A percentile compares a stretch with the other conserved stretches of the same genome.
phyloP scores from a whole-genome alignment of 2,888 invertebrate genomes.

The Tetranychus truncatus region DNA sequence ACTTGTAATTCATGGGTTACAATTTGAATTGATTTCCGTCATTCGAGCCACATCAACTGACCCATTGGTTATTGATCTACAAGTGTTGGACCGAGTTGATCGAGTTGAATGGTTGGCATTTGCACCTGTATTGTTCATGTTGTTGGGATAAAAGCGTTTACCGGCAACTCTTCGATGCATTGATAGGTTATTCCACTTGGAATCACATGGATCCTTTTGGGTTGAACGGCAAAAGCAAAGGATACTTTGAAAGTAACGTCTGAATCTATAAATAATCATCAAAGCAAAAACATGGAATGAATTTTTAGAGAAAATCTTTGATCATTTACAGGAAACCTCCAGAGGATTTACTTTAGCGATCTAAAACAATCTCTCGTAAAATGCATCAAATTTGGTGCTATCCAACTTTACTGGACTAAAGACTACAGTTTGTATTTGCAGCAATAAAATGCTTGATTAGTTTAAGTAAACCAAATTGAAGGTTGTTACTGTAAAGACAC shows the following conservation, averaged over 20 bases:
- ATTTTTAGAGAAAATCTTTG: too few species aligned
- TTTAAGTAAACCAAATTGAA: too few species aligned
- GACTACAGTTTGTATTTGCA: too few species aligned
- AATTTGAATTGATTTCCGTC: not conserved
- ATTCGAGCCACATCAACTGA: not conserved
- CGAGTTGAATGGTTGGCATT: not conserved
- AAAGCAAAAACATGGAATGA: not conserved
- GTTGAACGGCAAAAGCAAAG: not conserved
- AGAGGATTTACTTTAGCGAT: too few species aligned
- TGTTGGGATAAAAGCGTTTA: not conserved
- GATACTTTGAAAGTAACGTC: constrained; percentile 8
- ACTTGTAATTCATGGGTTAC: not conserved
- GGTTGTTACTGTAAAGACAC: too few species aligned
- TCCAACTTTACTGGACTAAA: too few species aligned
- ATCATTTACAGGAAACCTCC: too few species aligned
- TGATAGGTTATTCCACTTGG: not conserved
- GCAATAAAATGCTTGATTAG: too few species aligned
- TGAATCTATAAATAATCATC: constrained; percentile 22
- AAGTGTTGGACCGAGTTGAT: not conserved
- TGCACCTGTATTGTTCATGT: not conserved
- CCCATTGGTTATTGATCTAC: not conserved
- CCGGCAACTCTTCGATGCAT: not conserved
- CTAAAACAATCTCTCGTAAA: too few species aligned
- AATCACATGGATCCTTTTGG: not conserved
- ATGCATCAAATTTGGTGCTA: too few species aligned